phyloP scores from a whole-genome alignment of 1,140 invertebrate genomes.

The Cotesia typhae region DNA sequence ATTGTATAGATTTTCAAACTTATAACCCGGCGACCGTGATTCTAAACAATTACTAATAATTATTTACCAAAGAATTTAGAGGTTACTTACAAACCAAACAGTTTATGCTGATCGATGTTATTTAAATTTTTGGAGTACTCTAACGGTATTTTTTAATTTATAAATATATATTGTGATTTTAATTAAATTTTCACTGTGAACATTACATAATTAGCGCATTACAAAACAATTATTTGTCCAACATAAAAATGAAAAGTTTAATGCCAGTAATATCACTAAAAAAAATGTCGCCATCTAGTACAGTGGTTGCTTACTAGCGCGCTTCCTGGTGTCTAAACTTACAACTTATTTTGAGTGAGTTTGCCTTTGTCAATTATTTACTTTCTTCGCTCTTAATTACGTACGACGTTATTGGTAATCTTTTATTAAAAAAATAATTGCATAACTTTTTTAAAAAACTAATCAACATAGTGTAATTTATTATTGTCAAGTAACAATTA shows the following conservation, averaged over 20 bases:
- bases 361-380: not conserved
- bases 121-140: no score
- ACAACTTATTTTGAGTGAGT: not conserved
- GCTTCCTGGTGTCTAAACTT: not conserved
- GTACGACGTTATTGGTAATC: not conserved
- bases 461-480: not conserved
- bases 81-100: no score
- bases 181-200: no score
- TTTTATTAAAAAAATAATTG: conserved; percentile 11
- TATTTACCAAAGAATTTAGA: no score
- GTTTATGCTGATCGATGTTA: no score
- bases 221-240: not conserved
- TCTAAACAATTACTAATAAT: no score
- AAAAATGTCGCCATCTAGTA: conserved; percentile 1
- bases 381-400: conserved; percentile 1
- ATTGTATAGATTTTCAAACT: no score
- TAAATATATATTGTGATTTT: no score
- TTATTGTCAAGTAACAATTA: not conserved
- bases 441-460: not conserved
- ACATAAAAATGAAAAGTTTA: not conserved
- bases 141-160: no score
- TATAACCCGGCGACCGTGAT: no score
- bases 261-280: not conserved
- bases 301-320: not conserved
- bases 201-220: not conserved